Base-by-base conservation (phyloP, 1,140 invertebrate genomes). In the Sarcophaga bullata region DNA sequence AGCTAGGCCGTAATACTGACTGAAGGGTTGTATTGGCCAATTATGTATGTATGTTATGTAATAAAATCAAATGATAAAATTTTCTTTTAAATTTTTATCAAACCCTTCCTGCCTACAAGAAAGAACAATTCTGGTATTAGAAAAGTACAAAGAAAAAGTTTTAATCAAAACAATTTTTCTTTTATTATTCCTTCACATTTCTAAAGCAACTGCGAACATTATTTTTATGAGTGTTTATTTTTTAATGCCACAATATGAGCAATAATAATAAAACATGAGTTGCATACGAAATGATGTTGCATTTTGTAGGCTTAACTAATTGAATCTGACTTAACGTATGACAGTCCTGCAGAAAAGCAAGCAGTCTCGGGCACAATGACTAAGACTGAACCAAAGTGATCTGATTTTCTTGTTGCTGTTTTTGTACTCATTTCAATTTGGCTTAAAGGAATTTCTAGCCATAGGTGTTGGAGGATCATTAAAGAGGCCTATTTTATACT, bases 231-330 rank as follows among this genome's bases (percentile, higher is more conserved):
- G 62, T 68, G 17, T 7, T 10, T 52, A 52, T 19, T 9, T 68
- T 19, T 13, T 52, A 52, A 19, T 68, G n/a, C 62, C 17, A 68
- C 62, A 25, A 68, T 78, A 78, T 78, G n/a, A 78, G 75, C 75
- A 78, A 52, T 78, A 78, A 78, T 78, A 52, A 78, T 78, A 78
- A 78, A 78, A 78, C 75, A 78, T 78, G 75, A 78, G 75, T 78
- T 78, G 75, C 75, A 78, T 78, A 78, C 75, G 75, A 78, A 78
- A 78, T 78, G 75, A 78, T 78, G 75, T 78, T 78, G 75, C 75
- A 78, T 78, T 78, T 78, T 19, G 49, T 78, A 52, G 75, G 75
- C 75, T 78, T 78, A 78, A 78, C 75, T 78, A 78, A 78, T 78
- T 78, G 75, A 78, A 78, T 78, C n/a, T 78, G 75, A 78, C 75